A percentile compares a stretch with the other conserved stretches of the same genome.
Evolutionary conservation across 1,140 invertebrate genomes (phyloP).

Genomic region (Drosophila obscura): DNA sequence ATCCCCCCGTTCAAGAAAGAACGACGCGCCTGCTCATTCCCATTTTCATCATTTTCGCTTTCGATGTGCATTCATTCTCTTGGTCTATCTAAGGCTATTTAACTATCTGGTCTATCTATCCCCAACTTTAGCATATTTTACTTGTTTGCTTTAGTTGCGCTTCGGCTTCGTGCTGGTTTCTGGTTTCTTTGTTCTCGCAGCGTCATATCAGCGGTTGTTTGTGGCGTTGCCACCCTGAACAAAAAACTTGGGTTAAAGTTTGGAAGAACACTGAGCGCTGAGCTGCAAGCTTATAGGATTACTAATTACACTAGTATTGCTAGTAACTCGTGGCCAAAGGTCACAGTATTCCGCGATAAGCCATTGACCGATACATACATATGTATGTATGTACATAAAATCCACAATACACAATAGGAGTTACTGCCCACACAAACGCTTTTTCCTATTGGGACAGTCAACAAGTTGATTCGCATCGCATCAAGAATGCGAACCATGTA

Average conservation of each 20-base stretch:
- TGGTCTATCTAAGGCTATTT: too few relatives aligned
- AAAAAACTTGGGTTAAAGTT: slow-evolving; percentile 28
- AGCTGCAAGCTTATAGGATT: slow-evolving; percentile 2
- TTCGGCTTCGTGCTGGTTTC: slow-evolving; percentile 58
- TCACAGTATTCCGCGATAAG: slow-evolving; percentile 26
- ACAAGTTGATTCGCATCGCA: slow-evolving; percentile 44
- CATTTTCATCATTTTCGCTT: slow-evolving; percentile 11
- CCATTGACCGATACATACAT: slow-evolving; percentile 2
- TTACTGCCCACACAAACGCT: slow-evolving; percentile 5
- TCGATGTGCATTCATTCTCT: slow-evolving; percentile 12
- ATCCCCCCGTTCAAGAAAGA: too few relatives aligned
- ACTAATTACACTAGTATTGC: slow-evolving; percentile 13
- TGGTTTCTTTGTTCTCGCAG: slow-evolving; percentile 74
- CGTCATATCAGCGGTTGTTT: slow-evolving; percentile 12
- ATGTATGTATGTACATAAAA: background rate
- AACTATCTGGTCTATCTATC: background rate
- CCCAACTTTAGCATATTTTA: slow-evolving; percentile 53
- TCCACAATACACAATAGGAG: background rate
- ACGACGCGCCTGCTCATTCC: background rate
- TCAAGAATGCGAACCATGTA: slow-evolving; percentile 38
- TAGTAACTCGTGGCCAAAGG: slow-evolving; percentile 29
- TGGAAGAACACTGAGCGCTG: slow-evolving; percentile 2
- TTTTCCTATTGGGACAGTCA: slow-evolving; percentile 30
- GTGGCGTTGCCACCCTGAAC: slow-evolving; percentile 50
- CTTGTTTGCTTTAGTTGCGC: slow-evolving; percentile 54